Conservation (phyloP, 2,888 invertebrate genomes). For the Pyrgus malvae region DNA sequence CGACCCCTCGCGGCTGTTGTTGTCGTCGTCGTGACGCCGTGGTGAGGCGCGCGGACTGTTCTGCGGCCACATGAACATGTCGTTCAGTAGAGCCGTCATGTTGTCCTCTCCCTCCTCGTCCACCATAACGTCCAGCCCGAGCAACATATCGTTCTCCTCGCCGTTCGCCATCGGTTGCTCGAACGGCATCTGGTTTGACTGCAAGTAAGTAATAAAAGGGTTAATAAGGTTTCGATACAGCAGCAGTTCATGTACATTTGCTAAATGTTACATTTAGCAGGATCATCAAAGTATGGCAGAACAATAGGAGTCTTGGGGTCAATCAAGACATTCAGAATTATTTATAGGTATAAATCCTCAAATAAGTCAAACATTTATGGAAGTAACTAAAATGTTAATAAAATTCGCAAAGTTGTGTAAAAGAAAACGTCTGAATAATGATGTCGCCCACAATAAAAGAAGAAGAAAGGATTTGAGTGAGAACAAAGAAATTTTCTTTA, state of each 20-base stretch:
- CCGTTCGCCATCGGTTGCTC: slow-evolving; percentile 73
- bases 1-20: slow-evolving; percentile 47
- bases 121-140: slow-evolving; percentile 68
- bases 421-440: too few relatives aligned
- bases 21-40: slow-evolving; percentile 47
- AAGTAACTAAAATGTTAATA: too few relatives aligned
- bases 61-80: slow-evolving; percentile 85
- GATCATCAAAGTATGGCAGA: too few relatives aligned
- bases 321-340: too few relatives aligned
- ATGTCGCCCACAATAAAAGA: too few relatives aligned
- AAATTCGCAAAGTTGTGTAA: too few relatives aligned
- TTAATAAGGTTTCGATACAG: too few relatives aligned
- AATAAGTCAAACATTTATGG: too few relatives aligned
- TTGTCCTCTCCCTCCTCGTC: slow-evolving; percentile 85
- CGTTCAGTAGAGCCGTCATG: slow-evolving; percentile 83
- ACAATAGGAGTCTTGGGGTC: too few relatives aligned
- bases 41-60: slow-evolving; percentile 48
- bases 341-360: too few relatives aligned
- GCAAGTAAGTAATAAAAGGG: slow-evolving; percentile 18
- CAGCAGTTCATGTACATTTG: too few relatives aligned
- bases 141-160: slow-evolving; percentile 70
- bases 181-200: slow-evolving; percentile 74
- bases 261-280: too few relatives aligned
- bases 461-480: slow-evolving; percentile 36
- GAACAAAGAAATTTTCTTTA: slow-evolving; percentile 27